Evolutionary conservation across 1,140 invertebrate genomes (phyloP), one percentile per base, ranked within the genome.

Genomic region (Sycophila sp.): DNA sequence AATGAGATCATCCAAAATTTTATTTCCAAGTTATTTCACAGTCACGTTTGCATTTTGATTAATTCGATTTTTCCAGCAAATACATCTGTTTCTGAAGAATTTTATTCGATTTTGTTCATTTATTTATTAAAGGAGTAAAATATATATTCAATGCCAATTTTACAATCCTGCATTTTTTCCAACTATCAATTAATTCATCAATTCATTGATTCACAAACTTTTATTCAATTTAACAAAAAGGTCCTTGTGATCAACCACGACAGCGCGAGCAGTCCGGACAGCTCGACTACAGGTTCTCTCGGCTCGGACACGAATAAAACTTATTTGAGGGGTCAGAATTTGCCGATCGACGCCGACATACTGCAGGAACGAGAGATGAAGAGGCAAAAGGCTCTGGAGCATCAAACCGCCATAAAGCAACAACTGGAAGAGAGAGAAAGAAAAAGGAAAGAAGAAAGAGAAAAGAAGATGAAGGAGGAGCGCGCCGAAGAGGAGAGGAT

Each of bases 391-490:
- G 92, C 92, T 13, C 75, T 92, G 71, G 91, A 92, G 77, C 86
- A 92, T 62, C 92, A 93, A 79, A 89, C 89, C 42, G 91, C 91
- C 11, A 92, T 94, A 71, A 87, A 91, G 70, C 88, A 89, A 78
- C 92, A 94, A 77, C 82, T 93, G 36, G 91, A 92, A 80, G 92
- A 93, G 77, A 87, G 89, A 56, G 91, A 93, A 75, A 87, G 87
- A 74, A 85, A 86, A 38, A 86, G 89, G 10, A 88, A 88, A 77
- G 90, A 92, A 77, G 92, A 93, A 78, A 88, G 86, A 45, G 89
- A 91, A 76, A 86, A 81, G 59, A 83, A 87, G 60, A 74, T 89
- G 58, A 83, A 81, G 75, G 92, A 93, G 77, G 91, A 93, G 80
- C 85, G 83, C 62, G 85, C 89, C 73, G 91, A 92, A 80, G 92